A percentile compares a stretch with the other conserved stretches of the same genome.
These are phyloP conservation scores for Scarus forsteni DNA, from an alignment of 2,797 vertebrate species.

Conservation along the genomic window DNA sequence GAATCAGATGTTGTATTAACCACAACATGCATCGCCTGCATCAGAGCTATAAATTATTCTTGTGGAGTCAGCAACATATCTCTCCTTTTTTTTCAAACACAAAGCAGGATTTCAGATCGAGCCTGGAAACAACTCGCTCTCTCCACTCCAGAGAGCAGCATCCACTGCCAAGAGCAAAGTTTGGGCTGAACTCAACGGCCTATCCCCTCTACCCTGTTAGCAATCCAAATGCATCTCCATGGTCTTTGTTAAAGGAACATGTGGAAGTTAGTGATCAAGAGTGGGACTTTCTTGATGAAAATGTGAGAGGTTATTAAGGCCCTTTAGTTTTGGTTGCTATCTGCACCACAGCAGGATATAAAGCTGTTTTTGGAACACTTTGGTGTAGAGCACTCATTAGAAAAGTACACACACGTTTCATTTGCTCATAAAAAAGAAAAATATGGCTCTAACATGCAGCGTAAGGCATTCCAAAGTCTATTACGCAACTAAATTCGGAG, in stretches of 20 bases:
- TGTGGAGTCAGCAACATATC: conserved; percentile 88
- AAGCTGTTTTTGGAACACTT: conserved; percentile 37
- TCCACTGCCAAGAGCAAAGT: conserved; percentile 70
- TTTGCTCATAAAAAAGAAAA: conserved; percentile 68
- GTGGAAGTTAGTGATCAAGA: conserved; percentile 38
- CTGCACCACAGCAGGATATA: conserved; percentile 35
- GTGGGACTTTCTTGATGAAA: conserved; percentile 29
- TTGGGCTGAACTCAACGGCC: conserved; percentile 73
- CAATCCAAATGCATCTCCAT: conserved; percentile 57
- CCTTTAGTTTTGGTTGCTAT: conserved; percentile 41
- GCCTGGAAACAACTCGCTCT: conserved; percentile 80
- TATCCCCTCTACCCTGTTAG: conserved; percentile 65
- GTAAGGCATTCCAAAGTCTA: conserved; percentile 58
- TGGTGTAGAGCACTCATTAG: conserved; percentile 35
- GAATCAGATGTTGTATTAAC: conserved; percentile 79
- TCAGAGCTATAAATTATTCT: conserved; percentile 88
- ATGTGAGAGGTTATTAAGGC: conserved; percentile 36
- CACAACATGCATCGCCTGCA: conserved; percentile 75
- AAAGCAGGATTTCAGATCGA: conserved; percentile 73
- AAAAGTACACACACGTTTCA: conserved; percentile 55
- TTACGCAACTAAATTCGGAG: conserved; percentile 66
- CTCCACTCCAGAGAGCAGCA: conserved; percentile 77
- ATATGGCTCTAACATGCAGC: conserved; percentile 61
- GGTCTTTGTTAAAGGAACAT: conserved; percentile 43
- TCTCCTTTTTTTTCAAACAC: conserved; percentile 49